Percentiles rank a stretch among this genome's conserved stretches.
phyloP scores from a whole-genome alignment of 1,140 invertebrate species.

The Vanessa tameamea region DNA sequence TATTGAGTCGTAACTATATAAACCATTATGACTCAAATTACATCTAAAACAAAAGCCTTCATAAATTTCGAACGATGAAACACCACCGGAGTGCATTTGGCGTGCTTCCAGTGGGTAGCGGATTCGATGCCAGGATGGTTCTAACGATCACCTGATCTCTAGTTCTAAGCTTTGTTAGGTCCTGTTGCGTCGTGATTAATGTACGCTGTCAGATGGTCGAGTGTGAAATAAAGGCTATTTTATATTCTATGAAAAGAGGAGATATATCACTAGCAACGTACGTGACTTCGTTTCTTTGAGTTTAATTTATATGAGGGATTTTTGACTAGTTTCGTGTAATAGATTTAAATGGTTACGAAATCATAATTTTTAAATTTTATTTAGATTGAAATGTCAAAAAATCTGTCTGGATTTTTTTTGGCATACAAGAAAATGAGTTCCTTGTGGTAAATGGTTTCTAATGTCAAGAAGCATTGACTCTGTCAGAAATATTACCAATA shows the following conservation, averaged over 20 bases:
- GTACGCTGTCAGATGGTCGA: constrained; percentile 24
- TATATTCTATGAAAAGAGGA: constrained; percentile 30
- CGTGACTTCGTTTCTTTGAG: constrained; percentile 22
- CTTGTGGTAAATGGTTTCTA: too few species aligned
- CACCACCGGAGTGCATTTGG: constrained; percentile 32
- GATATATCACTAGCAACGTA: constrained; percentile 21
- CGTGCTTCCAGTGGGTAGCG: constrained; percentile 27
- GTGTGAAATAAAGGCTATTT: constrained; percentile 30
- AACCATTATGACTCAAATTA: constrained; percentile 21
- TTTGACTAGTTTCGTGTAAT: background rate
- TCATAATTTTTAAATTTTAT: background rate
- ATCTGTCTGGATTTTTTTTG: background rate
- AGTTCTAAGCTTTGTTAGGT: constrained; percentile 43
- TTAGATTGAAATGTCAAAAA: background rate
- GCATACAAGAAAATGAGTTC: too few species aligned
- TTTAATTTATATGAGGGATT: constrained; percentile 9
- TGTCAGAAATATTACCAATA: too few species aligned
- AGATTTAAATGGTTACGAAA: background rate
- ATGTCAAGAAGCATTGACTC: too few species aligned
- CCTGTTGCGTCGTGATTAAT: constrained; percentile 44
- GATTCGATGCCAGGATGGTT: constrained; percentile 35
- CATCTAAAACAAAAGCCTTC: constrained; percentile 32
- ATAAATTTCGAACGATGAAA: constrained; percentile 36
- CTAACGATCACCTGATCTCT: constrained; percentile 40
- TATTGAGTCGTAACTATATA: constrained; percentile 1